Conservation (phyloP, 1,140 invertebrate genomes). For the Sitophilus oryzae region DNA sequence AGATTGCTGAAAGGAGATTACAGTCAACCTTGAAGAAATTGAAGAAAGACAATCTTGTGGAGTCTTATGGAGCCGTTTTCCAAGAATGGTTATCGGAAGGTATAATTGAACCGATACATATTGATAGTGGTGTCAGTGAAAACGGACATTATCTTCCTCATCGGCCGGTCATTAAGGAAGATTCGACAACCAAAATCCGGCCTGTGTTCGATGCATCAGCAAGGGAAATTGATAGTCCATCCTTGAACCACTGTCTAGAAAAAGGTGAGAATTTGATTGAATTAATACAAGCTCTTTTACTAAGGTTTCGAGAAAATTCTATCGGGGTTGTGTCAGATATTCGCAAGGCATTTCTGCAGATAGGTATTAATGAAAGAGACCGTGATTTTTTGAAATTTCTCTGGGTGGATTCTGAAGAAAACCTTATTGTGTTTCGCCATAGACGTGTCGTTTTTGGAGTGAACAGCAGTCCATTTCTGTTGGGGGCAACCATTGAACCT, state of each 20-base stretch:
- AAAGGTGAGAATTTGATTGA: slow-evolving; percentile 40
- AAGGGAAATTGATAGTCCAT: slow-evolving; percentile 25
- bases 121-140: neutral
- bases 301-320: slow-evolving; percentile 39
- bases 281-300: slow-evolving; percentile 37
- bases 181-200: slow-evolving; percentile 20
- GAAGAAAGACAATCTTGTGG: slow-evolving; percentile 1
- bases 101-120: slow-evolving; percentile 6
- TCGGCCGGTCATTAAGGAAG: slow-evolving; percentile 21
- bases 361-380: slow-evolving; percentile 33
- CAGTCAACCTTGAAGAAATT: slow-evolving; percentile 7
- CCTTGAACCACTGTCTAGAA: slow-evolving; percentile 43
- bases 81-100: slow-evolving; percentile 9
- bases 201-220: slow-evolving; percentile 33
- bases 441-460: slow-evolving; percentile 35
- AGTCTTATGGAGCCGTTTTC: slow-evolving; percentile 7
- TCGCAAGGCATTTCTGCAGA: slow-evolving; percentile 43
- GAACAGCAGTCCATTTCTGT: slow-evolving; percentile 27
- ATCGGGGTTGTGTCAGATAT: slow-evolving; percentile 44
- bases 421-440: slow-evolving; percentile 31
- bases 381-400: slow-evolving; percentile 39
- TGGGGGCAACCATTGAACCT: slow-evolving; percentile 14
- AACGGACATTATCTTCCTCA: slow-evolving; percentile 23
- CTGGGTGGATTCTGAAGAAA: slow-evolving; percentile 30
- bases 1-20: slow-evolving; percentile 17